These are phyloP conservation scores for Zhengitettix transpicula DNA, from an alignment of 2,888 invertebrate species.

Conservation along the genomic window DNA sequence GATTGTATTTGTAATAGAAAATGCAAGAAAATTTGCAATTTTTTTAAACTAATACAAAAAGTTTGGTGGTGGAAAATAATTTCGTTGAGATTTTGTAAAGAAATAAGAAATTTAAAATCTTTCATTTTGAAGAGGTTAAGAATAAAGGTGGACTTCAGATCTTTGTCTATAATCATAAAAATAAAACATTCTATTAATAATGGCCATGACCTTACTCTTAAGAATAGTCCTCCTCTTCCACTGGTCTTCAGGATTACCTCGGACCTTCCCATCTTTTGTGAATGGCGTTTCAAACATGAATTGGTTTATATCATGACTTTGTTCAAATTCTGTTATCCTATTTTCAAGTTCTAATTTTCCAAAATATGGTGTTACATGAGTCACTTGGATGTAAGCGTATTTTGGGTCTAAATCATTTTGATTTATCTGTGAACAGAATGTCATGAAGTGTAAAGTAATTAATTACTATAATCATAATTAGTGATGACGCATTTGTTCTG, in stretches of 20 bases:
- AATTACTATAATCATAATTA: too few species aligned
- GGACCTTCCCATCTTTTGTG: constrained; percentile 64
- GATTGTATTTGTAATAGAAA: too few species aligned
- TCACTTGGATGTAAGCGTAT: constrained; percentile 84
- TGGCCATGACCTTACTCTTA: constrained; percentile 44
- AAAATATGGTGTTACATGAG: constrained; percentile 82
- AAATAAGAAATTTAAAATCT: too few species aligned
- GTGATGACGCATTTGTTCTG: too few species aligned
- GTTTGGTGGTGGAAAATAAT: not conserved
- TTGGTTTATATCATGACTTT: constrained; percentile 71
- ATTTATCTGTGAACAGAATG: constrained; percentile 36
- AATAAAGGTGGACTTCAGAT: too few species aligned
- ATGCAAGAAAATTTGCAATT: not conserved
- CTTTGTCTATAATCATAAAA: too few species aligned
- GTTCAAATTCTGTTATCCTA: constrained; percentile 71
- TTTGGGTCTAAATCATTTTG: constrained; percentile 63
- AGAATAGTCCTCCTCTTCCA: constrained; percentile 82
- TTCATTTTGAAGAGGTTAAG: too few species aligned
- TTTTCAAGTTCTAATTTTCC: constrained; percentile 52
- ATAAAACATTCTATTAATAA: not conserved
- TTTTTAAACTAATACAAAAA: too few species aligned
- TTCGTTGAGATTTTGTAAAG: not conserved
- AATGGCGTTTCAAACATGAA: constrained; percentile 95
- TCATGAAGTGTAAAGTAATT: too few species aligned
- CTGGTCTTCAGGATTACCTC: constrained; percentile 72